Evolutionary conservation across 2,888 invertebrate genomes (phyloP), one percentile per base, ranked within the genome.

Genomic region (Trichacis sp.): DNA sequence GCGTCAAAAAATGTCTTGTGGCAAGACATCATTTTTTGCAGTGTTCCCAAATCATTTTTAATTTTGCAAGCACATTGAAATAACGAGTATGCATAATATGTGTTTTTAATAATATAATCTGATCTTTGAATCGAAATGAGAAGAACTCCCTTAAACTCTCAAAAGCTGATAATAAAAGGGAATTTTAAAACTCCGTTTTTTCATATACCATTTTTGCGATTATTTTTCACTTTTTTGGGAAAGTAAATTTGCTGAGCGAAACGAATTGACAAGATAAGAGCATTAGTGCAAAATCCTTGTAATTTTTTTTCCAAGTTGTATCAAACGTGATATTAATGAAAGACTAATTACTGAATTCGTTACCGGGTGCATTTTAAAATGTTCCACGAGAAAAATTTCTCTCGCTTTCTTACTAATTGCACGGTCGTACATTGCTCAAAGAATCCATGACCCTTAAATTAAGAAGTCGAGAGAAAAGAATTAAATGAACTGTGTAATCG

Each of bases 301-400:
- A 33, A 33, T 33, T 33, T 33, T n/a, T 33, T n/a, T n/a, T n/a
- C 33, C 18, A 5, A 9, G 42, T 2, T 18, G 18, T 42, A 42
- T 42, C 42, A 18, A 17, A 42, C 15, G 42, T 42, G 42, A 17
- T 18, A 42, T 42, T 42, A 42, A 42, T 42, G 6, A n/a, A 17
- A 18, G 18, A 42, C 42, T 42, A 42, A 42, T 42, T 42, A n/a
- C 42, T 42, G 18, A 42, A 42, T 18, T 42, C 42, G 18, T 42
- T 42, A 42, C 8, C 18, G 4, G 15, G 9, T 12, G 42, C 42
- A 14, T 42, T 42, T n/a, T 15, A n/a, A 15, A 42, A 18, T 15
- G 18, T 42, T 33, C 4, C 42, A 2, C 14, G 18, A 11, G 42
- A 15, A 17, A 42, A 42, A 42, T 42, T 42, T 17, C 42, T 42